A percentile compares a stretch with the other conserved stretches of the same genome.
phyloP scores from a whole-genome alignment of 2,888 invertebrate species.

The Chesias legatella region DNA sequence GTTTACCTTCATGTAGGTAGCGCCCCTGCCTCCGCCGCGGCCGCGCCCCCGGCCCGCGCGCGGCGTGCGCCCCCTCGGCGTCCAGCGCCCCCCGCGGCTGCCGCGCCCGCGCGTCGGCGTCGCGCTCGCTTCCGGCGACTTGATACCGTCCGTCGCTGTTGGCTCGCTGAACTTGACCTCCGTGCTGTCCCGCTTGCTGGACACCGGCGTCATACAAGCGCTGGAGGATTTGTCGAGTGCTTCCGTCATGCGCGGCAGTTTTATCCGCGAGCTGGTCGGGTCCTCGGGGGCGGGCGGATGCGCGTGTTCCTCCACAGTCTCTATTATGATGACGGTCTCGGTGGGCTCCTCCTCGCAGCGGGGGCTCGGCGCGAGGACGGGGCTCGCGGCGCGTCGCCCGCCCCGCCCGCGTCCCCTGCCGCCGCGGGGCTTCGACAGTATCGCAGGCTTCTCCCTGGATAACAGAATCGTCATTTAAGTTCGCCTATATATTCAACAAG shows the following conservation, averaged over 20 bases:
- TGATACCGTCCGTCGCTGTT: slow-evolving; percentile 43
- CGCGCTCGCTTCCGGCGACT: slow-evolving; percentile 45
- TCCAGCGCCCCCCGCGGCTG: slow-evolving; percentile 40
- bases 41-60: slow-evolving; percentile 53
- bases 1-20: slow-evolving; percentile 50
- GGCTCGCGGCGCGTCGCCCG: slow-evolving; percentile 37
- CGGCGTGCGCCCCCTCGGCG: slow-evolving; percentile 39
- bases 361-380: slow-evolving; percentile 26
- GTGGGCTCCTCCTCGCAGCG: slow-evolving; percentile 19
- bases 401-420: slow-evolving; percentile 66
- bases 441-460: slow-evolving; percentile 62
- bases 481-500: too few relatives aligned
- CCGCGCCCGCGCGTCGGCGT: slow-evolving; percentile 41
- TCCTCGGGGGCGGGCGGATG: slow-evolving; percentile 44
- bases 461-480: too few relatives aligned
- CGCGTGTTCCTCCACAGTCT: slow-evolving; percentile 19
- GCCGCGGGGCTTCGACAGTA: slow-evolving; percentile 58
- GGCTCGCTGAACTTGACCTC: slow-evolving; percentile 46
- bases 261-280: slow-evolving; percentile 69
- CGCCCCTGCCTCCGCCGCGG: slow-evolving; percentile 65
- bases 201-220: slow-evolving; percentile 56
- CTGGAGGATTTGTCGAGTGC: slow-evolving; percentile 63
- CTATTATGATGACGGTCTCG: slow-evolving; percentile 27
- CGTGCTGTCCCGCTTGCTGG: slow-evolving; percentile 51
- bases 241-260: slow-evolving; percentile 72